Evolutionary conservation across 1,140 invertebrate genomes (phyloP).

Genomic region (Euborellia annulipes): DNA sequence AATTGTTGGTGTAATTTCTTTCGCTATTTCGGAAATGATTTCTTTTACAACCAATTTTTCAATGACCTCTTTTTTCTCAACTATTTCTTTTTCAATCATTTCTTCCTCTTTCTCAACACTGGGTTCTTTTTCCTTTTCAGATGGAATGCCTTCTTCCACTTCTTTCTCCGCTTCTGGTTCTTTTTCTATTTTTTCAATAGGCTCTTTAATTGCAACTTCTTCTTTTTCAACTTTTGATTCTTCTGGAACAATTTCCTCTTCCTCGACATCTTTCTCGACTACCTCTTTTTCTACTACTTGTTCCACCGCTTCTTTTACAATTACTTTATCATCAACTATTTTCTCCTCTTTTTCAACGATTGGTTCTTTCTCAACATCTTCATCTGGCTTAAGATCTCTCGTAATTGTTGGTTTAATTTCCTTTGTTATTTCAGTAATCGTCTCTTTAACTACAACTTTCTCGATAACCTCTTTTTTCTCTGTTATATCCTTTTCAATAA

Average conservation of each 20-base stretch:
- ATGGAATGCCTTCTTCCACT: constrained; percentile 1
- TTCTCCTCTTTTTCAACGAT: constrained; percentile 3
- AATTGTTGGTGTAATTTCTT: too few species aligned
- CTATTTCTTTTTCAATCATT: not conserved
- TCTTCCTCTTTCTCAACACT: constrained; percentile 1
- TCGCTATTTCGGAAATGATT: too few species aligned
- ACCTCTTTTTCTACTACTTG: constrained; percentile 6
- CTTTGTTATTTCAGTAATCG: constrained; percentile 6
- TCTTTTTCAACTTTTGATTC: constrained; percentile 4
- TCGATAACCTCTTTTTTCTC: constrained; percentile 5
- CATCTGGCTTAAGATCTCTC: too few species aligned
- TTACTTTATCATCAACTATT: constrained; percentile 6
- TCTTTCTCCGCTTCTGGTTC: constrained; percentile 3
- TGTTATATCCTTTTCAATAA: constrained; percentile 6
- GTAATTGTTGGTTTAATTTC: constrained; percentile 6
- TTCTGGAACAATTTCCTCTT: not conserved
- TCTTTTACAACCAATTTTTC: too few species aligned
- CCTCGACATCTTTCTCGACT: constrained; percentile 3
- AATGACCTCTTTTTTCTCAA: constrained; percentile 2
- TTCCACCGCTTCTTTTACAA: constrained; percentile 8
- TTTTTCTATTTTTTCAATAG: constrained; percentile 4
- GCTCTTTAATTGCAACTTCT: constrained; percentile 1
- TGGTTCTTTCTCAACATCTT: too few species aligned
- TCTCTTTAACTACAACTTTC: too few species aligned
- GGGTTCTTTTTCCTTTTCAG: constrained; percentile 7